These are phyloP conservation scores for Drosophila dives DNA, from an alignment of 2,888 invertebrate species.

Conservation along the genomic window DNA sequence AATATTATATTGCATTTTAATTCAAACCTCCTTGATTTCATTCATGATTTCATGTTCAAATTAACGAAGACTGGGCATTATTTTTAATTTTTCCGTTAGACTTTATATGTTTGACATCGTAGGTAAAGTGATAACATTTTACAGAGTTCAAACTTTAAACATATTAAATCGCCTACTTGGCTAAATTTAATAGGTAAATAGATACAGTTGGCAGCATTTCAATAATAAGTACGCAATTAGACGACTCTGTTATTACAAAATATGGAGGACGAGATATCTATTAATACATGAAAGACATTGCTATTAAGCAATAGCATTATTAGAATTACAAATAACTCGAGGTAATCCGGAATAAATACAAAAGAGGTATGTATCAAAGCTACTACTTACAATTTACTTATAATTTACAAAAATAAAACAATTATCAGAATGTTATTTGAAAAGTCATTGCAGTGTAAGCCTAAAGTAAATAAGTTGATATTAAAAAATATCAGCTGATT, in stretches of 20 bases:
- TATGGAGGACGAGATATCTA: not conserved
- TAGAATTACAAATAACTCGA: not conserved
- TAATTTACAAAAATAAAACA: not conserved
- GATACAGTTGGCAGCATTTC: not conserved
- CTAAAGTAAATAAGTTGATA: not conserved
- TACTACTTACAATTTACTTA: not conserved
- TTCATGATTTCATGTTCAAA: too few species aligned
- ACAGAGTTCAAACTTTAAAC: not conserved
- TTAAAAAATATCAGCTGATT: not conserved
- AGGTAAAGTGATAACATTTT: too few species aligned
- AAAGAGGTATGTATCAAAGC: not conserved
- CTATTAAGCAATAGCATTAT: not conserved
- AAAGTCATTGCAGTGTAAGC: not conserved
- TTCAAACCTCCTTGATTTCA: not conserved
- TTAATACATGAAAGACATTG: not conserved
- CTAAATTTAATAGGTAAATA: not conserved
- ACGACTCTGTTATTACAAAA: not conserved
- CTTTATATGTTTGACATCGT: too few species aligned
- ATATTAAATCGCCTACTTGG: not conserved
- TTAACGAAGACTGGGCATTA: too few species aligned
- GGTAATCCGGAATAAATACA: not conserved
- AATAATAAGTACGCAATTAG: not conserved
- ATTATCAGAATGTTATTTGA: not conserved
- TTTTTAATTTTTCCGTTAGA: too few species aligned
- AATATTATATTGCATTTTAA: not conserved